Evolutionary conservation across 2,888 invertebrate species (phyloP).

Genomic region (Anoncus sp.): DNA sequence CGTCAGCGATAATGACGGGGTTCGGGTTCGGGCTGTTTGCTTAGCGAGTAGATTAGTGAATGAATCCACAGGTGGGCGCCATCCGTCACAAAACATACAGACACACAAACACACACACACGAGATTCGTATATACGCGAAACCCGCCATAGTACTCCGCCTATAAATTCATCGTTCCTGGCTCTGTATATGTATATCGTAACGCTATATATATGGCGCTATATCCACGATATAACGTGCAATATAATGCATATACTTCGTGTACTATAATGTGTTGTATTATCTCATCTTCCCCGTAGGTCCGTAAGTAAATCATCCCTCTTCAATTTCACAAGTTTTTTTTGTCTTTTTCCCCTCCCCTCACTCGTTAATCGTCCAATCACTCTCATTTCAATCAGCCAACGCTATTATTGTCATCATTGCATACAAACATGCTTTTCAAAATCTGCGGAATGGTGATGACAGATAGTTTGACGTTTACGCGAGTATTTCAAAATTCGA

Average conservation of each 20-base stretch:
- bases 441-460: no score
- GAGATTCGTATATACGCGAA: conserved; percentile 58
- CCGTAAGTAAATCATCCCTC: conserved; percentile 38
- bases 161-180: conserved; percentile 70
- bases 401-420: no score
- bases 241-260: conserved; percentile 36
- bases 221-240: conserved; percentile 24
- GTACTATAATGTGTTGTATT: conserved; percentile 47
- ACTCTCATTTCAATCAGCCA: conserved; percentile 2
- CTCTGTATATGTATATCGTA: conserved; percentile 36
- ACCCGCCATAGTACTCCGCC: conserved; percentile 73
- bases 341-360: neutral
- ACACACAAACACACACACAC: no score
- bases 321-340: conserved; percentile 4
- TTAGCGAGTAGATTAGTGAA: conserved; percentile 83
- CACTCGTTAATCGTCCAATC: neutral
- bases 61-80: conserved; percentile 83
- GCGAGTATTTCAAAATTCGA: no score
- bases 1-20: conserved; percentile 83
- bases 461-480: no score
- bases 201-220: conserved; percentile 37
- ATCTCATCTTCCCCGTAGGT: conserved; percentile 58
- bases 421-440: neutral
- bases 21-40: conserved; percentile 82
- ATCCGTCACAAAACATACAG: conserved; percentile 83